Percentiles rank a stretch among this genome's conserved stretches.
These are phyloP conservation scores for Campopleginae sp. DNA, from an alignment of 2,888 invertebrate genomes.

Conservation along the genomic window DNA sequence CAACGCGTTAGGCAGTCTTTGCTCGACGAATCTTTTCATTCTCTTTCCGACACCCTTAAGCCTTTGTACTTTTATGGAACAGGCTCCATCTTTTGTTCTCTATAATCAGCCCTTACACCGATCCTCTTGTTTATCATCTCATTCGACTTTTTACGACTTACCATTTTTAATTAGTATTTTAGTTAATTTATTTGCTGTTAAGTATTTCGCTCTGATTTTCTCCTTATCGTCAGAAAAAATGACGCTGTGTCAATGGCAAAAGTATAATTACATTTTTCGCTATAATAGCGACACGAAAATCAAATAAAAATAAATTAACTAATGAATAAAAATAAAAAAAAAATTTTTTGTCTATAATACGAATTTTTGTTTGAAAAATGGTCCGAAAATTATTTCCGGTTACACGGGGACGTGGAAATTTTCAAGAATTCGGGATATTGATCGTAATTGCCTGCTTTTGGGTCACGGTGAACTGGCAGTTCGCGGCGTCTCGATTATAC, in stretches of 20 bases:
- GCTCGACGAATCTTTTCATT: constrained; percentile 72
- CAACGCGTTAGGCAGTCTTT: constrained; percentile 76
- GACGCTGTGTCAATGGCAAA: too few relatives aligned
- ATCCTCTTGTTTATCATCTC: constrained; percentile 61
- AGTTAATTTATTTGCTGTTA: constrained; percentile 15
- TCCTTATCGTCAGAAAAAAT: background rate
- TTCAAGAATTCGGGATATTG: constrained; percentile 34
- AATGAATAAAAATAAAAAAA: too few relatives aligned
- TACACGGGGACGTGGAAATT: constrained; percentile 29
- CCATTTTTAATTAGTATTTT: constrained; percentile 56
- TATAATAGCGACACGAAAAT: too few relatives aligned
- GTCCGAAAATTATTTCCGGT: constrained; percentile 16
- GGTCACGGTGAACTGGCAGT: constrained; percentile 57
- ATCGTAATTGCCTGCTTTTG: constrained; percentile 21
- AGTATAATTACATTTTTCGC: too few relatives aligned
- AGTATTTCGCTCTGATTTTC: background rate
- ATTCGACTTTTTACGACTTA: constrained; percentile 2
- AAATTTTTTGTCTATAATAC: too few relatives aligned
- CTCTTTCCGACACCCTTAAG: constrained; percentile 74
- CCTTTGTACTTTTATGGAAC: constrained; percentile 71
- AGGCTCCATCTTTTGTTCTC: constrained; percentile 73
- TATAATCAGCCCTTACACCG: constrained; percentile 81
- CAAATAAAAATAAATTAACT: too few relatives aligned
- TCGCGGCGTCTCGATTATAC: constrained; percentile 78
- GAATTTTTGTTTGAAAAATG: too few relatives aligned